Evolutionary conservation across 2,888 invertebrate genomes (phyloP).

Genomic region (Lasioglossum zephyrum): DNA sequence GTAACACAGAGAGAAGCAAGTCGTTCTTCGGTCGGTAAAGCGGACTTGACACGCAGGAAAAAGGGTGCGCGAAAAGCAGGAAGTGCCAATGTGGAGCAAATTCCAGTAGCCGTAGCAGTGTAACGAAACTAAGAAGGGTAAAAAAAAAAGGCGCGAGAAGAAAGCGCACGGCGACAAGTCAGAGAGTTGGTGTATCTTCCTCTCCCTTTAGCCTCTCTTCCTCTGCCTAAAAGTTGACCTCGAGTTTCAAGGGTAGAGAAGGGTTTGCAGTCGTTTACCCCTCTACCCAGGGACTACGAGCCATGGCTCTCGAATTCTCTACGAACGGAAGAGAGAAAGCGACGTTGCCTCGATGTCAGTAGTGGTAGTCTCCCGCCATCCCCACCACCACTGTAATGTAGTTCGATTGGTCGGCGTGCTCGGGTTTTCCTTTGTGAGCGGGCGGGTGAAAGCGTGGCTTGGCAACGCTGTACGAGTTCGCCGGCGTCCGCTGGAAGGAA

Average conservation of each 20-base stretch:
- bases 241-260: constrained; percentile 85
- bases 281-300: constrained; percentile 71
- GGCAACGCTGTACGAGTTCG: constrained; percentile 82
- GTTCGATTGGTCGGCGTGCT: constrained; percentile 78
- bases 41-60: constrained; percentile 63
- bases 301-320: constrained; percentile 74
- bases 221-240: constrained; percentile 85
- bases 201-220: constrained; percentile 69
- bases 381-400: constrained; percentile 69
- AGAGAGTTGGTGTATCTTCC: constrained; percentile 67
- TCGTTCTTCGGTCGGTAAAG: constrained; percentile 67
- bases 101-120: constrained; percentile 74
- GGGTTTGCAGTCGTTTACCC: constrained; percentile 79
- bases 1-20: constrained; percentile 29
- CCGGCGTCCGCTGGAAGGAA: constrained; percentile 77
- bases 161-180: constrained; percentile 67
- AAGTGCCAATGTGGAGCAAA: constrained; percentile 76
- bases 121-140: constrained; percentile 69
- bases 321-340: constrained; percentile 76
- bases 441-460: constrained; percentile 81
- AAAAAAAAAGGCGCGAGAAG: constrained; percentile 64
- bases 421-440: constrained; percentile 84
- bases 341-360: constrained; percentile 78
- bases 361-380: constrained; percentile 80
- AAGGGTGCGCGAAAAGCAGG: constrained; percentile 74